phyloP scores from a whole-genome alignment of 2,113 vertebrate genomes.

The Mirza zaza region DNA sequence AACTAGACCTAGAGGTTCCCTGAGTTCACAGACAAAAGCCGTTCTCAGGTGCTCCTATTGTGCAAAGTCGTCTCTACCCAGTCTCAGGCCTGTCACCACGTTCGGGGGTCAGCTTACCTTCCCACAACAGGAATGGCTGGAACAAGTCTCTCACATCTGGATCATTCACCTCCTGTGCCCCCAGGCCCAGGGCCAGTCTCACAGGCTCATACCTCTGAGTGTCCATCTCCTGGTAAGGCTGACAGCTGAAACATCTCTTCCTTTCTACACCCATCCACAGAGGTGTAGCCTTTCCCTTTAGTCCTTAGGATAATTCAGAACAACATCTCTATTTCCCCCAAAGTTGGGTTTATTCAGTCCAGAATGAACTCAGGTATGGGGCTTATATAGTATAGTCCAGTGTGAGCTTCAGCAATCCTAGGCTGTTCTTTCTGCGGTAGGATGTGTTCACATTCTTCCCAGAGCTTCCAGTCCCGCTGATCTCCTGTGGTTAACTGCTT shows the following conservation, averaged over 20 bases:
- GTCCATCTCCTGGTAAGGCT: not conserved
- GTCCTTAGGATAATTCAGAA: not conserved
- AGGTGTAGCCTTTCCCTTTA: not conserved
- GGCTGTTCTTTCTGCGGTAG: not conserved
- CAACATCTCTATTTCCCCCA: not conserved
- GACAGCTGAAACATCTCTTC: not conserved
- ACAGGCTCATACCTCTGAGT: not conserved
- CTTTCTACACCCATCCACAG: not conserved
- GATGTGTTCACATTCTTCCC: not conserved
- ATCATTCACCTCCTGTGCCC: not conserved
- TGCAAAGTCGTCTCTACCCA: not conserved
- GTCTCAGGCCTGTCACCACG: not conserved
- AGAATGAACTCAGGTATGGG: not conserved
- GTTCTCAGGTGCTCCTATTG: not conserved
- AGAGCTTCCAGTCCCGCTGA: not conserved
- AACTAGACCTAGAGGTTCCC: not conserved
- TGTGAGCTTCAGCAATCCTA: not conserved
- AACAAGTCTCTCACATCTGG: not conserved
- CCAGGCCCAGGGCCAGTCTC: not conserved
- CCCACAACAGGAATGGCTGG: not conserved
- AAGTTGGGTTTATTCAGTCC: conserved; percentile 6
- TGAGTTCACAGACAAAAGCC: not conserved
- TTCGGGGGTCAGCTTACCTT: not conserved
- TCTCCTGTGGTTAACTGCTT: not conserved
- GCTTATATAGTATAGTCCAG: not conserved